phyloP scores from a whole-genome alignment of 2,797 vertebrate species.

The Enteromius argenteus region DNA sequence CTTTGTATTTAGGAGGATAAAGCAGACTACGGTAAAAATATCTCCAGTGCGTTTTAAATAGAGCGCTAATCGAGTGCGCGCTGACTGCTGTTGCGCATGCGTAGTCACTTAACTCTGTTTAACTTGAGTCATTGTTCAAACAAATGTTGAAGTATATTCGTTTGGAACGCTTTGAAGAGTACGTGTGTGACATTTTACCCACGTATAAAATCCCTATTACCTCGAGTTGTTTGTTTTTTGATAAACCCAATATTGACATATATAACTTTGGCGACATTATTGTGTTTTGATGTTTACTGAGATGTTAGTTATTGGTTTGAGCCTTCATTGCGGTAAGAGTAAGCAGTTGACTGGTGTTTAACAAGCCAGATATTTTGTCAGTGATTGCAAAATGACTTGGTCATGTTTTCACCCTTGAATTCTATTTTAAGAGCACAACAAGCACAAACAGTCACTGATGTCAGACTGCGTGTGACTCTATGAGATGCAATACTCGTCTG shows the following conservation, averaged over 20 bases:
- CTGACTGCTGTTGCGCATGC: conserved; percentile 16
- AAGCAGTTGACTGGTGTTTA: background rate
- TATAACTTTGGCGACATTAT: background rate
- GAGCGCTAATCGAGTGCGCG: conserved; percentile 4
- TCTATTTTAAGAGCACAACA: conserved; percentile 49
- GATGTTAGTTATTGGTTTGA: background rate
- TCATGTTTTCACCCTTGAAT: conserved; percentile 32
- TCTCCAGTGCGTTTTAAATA: conserved; percentile 32
- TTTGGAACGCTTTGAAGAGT: background rate
- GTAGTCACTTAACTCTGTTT: conserved; percentile 7
- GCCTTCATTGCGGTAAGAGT: background rate
- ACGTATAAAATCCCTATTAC: background rate
- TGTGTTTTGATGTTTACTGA: background rate
- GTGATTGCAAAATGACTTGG: conserved; percentile 46
- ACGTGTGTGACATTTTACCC: background rate
- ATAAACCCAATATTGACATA: background rate
- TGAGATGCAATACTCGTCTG: conserved; percentile 28
- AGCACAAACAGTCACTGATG: conserved; percentile 35
- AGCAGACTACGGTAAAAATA: conserved; percentile 34
- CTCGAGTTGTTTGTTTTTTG: background rate
- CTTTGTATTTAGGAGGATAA: conserved; percentile 45
- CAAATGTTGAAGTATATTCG: background rate
- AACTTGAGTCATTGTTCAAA: background rate
- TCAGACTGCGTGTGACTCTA: conserved; percentile 44
- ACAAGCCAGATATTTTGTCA: conserved; percentile 31